Evolutionary conservation across 1,140 invertebrate genomes (phyloP), one percentile per base, ranked within the genome.

Genomic region (Euura lappo): DNA sequence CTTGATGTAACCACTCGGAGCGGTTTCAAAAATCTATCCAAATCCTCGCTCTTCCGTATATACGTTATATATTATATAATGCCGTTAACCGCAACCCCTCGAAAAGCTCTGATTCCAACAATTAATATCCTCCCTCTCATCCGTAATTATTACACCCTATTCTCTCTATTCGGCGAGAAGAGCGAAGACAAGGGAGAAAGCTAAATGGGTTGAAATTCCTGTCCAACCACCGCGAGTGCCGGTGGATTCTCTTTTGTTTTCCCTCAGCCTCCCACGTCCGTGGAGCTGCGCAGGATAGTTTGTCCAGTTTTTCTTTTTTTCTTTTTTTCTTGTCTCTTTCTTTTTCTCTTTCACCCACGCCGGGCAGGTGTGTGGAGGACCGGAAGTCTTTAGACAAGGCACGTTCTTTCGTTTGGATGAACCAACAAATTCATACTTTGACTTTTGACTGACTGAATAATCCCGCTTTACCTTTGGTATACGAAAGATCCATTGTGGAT

Each of bases 401-500:
- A 80, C 78, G 79, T 79, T 77, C 78, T 81, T 75, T 79, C 73
- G 75, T 69, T 74, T 86, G 83, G 85, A 87, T 87, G 81, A 79
- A 83, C 81, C 85, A 84, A 85, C 85, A 86, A 87, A 87, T 86
- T 87, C 84, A 77, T 84, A 84, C 82, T 86, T 81, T 84, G 84
- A 86, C 86, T 88, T 87, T 84, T 86, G 81, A 87, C 86, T 85
- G 84, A 85, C 86, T 85, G 84, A 85, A 85, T 87, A 87, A 87
- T 87, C 83, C 83, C 67, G 74, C 77, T 79, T 78, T 76, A 79
- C 79, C 28, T 13, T 13, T 11, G 8, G 8, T 68, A 68, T 28
- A 28, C 28, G 28, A 28, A 28, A 28, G 28, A 28, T 28, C 28
- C 28, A 28, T 68, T 68, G 44, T 68, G 67, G 11, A 42, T 4